Base-by-base conservation (phyloP, 2,888 invertebrate genomes). In the Parnassius smintheus region DNA sequence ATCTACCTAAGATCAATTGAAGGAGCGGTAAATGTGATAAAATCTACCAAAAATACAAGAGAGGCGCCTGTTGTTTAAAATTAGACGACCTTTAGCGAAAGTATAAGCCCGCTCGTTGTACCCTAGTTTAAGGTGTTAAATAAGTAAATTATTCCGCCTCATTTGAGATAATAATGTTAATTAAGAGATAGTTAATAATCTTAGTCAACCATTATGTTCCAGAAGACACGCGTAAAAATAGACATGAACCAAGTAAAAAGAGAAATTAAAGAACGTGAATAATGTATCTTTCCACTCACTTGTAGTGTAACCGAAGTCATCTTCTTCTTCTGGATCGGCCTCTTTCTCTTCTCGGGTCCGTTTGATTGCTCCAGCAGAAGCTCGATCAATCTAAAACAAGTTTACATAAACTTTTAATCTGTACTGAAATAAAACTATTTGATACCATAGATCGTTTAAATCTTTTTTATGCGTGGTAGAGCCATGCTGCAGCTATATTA, bases 261-360 rank as follows among this genome's bases (percentile, higher is more conserved):
- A 77, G 73, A 87, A 89, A 66, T 90, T 91, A 59, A 90, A 66
- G 2, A 86, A 67, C 46, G 86, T 83, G 78, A 86, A 89, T 81
- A 91, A 88, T 88, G 89, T 89, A 88, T 91, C 89, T 86, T 88
- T 88, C 88, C 88, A 95, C 96, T 96, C 92, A 98, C 98, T 95
- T 81, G 92, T 92, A n/a, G 98, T 98, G 90, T 98, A 98, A 62
- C 98, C 98, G 85, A 95, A 98, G 76, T 96, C 96, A 78, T 98
- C 98, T 85, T 98, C 98, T 71, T 94, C 92, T 75, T 98, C 98
- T 12, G 94, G 93, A 78, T 98, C 98, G 0, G 95, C 95, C 1
- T 94, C 94, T 61, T 94, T 94, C 88, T 97, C 97, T 72, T 95
- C 94, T 88, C 94, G 95, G 69, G 93, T 94, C 59, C 96, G 92